These are phyloP conservation scores for Theodoxus fluviatilis DNA, from an alignment of 2,888 invertebrate species.

Conservation along the genomic window DNA sequence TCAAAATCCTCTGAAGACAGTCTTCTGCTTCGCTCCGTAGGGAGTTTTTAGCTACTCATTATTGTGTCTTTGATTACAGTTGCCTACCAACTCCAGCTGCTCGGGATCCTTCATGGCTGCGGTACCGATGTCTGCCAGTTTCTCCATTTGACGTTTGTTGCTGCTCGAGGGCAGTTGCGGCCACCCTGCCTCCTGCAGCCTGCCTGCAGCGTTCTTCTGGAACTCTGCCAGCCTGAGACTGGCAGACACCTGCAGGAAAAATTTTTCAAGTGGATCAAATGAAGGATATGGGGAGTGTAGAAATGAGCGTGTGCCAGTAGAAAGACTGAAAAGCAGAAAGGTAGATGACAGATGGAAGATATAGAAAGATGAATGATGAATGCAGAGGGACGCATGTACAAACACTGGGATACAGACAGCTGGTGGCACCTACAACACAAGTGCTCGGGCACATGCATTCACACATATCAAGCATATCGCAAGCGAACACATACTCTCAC, in stretches of 20 bases:
- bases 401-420: too few species aligned
- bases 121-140: constrained; percentile 76
- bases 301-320: too few species aligned
- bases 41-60: background rate
- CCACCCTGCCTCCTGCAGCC: constrained; percentile 80
- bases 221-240: constrained; percentile 64
- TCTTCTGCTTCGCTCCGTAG: too few species aligned
- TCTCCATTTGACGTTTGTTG: constrained; percentile 78
- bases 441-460: too few species aligned
- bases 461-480: too few species aligned
- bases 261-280: background rate
- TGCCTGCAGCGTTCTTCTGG: constrained; percentile 78
- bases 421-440: too few species aligned
- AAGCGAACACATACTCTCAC: too few species aligned
- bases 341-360: too few species aligned
- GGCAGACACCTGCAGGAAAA: constrained; percentile 23
- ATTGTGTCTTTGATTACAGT: too few species aligned
- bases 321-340: too few species aligned
- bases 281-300: background rate
- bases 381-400: too few species aligned
- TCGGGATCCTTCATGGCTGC: constrained; percentile 72
- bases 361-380: too few species aligned
- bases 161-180: constrained; percentile 75
- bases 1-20: background rate
- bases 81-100: constrained; percentile 43